Base-by-base conservation (phyloP, 1,140 invertebrate genomes). In the Manduca sexta region DNA sequence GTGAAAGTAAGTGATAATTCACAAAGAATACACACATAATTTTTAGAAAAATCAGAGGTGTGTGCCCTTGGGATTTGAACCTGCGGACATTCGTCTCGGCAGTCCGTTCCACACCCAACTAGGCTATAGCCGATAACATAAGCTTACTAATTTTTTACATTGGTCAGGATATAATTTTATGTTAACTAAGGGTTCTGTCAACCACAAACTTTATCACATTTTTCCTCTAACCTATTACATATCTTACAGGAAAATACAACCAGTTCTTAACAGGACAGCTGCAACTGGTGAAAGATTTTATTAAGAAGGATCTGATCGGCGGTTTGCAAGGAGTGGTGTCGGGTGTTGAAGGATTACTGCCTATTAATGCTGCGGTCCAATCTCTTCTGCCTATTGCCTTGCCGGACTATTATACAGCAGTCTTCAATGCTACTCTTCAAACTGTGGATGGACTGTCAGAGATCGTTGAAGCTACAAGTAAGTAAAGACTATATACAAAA, bases 261-360 rank as follows among this genome's bases (percentile, higher is more conserved):
- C 53, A 82, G 15, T 87, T 88, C 61, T 74, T 91, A 13, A 62
- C 74, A 1, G 61, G 74, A 1, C 84, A 88, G 63, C 42, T 91
- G 18, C 59, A 68, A 11, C 60, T 60, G 0, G 71, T 89, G 3
- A 86, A 88, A 7, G 78, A 91, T 40, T 92, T 89, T 57, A 72
- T 91, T 13, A 88, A 88, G 52, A 82, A 89, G 30, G 75, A 88
- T 12, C 52, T 92, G 11, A 67, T 85, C 2, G 76, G 77, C 10
- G 74, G 75, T 10, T 60, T 84, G 7, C 69, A 63, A 4, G 60
- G 47, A 1, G 64, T 74, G 17, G 61, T 84, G n/a, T 29, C 56
- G 3, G 68, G 56, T 1, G 66, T 82, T 0, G 59, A 68, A 13
- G 71, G 67, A 0, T 54, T 82, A 13, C 56, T 66, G 13, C 66